Percentiles rank a stretch among this genome's conserved stretches.
phyloP scores from a whole-genome alignment of 2,888 invertebrate species.

The Ectropis crepuscularia region DNA sequence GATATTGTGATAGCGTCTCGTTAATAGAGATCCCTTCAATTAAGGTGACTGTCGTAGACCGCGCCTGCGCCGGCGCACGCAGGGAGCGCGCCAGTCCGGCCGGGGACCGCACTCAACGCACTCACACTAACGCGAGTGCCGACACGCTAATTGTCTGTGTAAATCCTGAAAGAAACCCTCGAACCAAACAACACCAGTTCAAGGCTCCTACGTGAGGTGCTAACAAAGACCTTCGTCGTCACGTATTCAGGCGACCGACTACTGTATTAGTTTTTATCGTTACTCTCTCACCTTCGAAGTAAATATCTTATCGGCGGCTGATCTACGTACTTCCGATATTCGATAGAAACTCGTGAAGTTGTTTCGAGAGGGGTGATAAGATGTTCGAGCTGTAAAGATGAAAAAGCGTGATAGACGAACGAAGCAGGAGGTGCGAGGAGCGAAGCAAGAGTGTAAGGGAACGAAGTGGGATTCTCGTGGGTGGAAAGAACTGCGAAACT shows the following conservation, averaged over 20 bases:
- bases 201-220: slow-evolving; percentile 73
- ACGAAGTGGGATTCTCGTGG: slow-evolving; percentile 49
- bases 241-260: slow-evolving; percentile 63
- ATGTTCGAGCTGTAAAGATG: slow-evolving; percentile 62
- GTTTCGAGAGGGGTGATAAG: slow-evolving; percentile 45
- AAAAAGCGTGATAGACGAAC: slow-evolving; percentile 68
- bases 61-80: slow-evolving; percentile 47
- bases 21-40: slow-evolving; percentile 61
- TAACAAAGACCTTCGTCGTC: slow-evolving; percentile 70
- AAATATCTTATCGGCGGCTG: slow-evolving; percentile 73
- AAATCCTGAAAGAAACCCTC: slow-evolving; percentile 60
- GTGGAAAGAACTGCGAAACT: slow-evolving; percentile 46
- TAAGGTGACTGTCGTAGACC: slow-evolving; percentile 54
- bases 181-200: slow-evolving; percentile 54
- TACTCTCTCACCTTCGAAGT: slow-evolving; percentile 68
- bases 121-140: slow-evolving; percentile 40
- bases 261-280: slow-evolving; percentile 69
- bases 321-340: slow-evolving; percentile 55
- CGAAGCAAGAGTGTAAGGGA: slow-evolving; percentile 46
- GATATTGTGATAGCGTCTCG: slow-evolving; percentile 54
- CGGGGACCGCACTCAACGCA: slow-evolving; percentile 55
- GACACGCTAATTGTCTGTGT: slow-evolving; percentile 56
- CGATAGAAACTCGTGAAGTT: slow-evolving; percentile 41
- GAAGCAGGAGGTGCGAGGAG: slow-evolving; percentile 56
- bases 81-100: slow-evolving; percentile 59